These are phyloP conservation scores for Paramisgurnus dabryanus DNA, from an alignment of 2,113 vertebrate species.

Conservation along the genomic window DNA sequence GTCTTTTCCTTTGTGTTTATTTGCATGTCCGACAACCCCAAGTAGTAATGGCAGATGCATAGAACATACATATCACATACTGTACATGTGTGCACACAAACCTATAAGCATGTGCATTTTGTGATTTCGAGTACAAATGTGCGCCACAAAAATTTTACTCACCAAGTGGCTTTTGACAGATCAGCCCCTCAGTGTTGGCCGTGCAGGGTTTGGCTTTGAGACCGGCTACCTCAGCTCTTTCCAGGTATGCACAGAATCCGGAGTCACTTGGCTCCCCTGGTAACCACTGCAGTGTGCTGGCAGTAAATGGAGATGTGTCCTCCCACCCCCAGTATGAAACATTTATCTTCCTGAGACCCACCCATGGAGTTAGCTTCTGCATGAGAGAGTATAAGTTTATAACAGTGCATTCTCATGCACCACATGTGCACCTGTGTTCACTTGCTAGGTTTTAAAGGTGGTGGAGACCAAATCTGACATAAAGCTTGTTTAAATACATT, in stretches of 20 bases:
- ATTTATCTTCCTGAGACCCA: constrained; percentile 93
- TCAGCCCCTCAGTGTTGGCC: constrained; percentile 81
- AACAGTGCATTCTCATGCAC: not conserved
- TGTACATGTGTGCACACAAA: no score
- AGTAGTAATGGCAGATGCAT: no score
- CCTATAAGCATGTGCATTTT: no score
- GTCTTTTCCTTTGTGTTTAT: no score
- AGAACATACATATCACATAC: no score
- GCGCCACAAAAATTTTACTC: constrained; percentile 32
- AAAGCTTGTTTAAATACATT: not conserved
- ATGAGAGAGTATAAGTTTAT: not conserved
- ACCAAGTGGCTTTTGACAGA: constrained; percentile 86
- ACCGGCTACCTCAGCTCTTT: constrained; percentile 77
- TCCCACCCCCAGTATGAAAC: constrained; percentile 98
- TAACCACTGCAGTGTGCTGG: constrained; percentile 86
- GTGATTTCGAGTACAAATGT: no score
- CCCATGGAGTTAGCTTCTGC: constrained; percentile 91
- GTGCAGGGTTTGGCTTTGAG: constrained; percentile 89
- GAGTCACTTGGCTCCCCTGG: constrained; percentile 87
- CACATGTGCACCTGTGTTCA: not conserved
- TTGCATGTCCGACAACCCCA: no score
- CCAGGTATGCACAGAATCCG: constrained; percentile 91
- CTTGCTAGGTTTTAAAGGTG: not conserved
- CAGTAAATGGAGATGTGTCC: constrained; percentile 91
- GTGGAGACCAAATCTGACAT: not conserved